Evolutionary conservation across 2,113 vertebrate species (phyloP).

Genomic region (Ageneiosus marmoratus): DNA sequence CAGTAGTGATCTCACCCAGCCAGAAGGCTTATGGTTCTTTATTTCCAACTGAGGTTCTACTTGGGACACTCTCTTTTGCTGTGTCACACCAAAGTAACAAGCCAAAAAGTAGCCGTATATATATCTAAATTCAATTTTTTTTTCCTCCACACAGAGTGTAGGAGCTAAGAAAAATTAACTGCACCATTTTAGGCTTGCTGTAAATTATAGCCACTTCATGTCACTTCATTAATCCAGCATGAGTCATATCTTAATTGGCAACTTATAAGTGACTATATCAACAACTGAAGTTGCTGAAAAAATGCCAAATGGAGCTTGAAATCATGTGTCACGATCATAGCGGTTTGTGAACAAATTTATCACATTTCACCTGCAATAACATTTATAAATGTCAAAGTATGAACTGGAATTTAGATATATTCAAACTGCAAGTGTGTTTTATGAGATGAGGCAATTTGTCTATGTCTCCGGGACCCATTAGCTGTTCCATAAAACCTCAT

Average conservation of each 20-base stretch:
- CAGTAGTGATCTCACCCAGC: background rate
- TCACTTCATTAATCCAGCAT: background rate
- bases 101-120: background rate
- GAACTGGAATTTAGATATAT: slow-evolving; percentile 17
- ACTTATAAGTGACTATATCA: slow-evolving; percentile 6
- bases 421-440: slow-evolving; percentile 13
- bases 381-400: slow-evolving; percentile 37
- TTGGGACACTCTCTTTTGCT: background rate
- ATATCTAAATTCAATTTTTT: background rate
- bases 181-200: background rate
- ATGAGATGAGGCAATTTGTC: slow-evolving; percentile 31
- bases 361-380: slow-evolving; percentile 13
- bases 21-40: background rate
- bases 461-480: slow-evolving; percentile 10
- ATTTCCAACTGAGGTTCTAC: background rate
- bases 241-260: background rate
- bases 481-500: slow-evolving; percentile 39
- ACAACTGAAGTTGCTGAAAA: background rate
- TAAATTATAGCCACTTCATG: background rate
- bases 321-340: background rate
- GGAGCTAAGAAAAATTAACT: background rate
- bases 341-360: slow-evolving; percentile 15
- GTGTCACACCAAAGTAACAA: background rate
- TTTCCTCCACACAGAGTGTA: background rate
- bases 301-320: background rate